phyloP scores from a whole-genome alignment of 2,888 invertebrate species.

The Nemotelus pantherinus region DNA sequence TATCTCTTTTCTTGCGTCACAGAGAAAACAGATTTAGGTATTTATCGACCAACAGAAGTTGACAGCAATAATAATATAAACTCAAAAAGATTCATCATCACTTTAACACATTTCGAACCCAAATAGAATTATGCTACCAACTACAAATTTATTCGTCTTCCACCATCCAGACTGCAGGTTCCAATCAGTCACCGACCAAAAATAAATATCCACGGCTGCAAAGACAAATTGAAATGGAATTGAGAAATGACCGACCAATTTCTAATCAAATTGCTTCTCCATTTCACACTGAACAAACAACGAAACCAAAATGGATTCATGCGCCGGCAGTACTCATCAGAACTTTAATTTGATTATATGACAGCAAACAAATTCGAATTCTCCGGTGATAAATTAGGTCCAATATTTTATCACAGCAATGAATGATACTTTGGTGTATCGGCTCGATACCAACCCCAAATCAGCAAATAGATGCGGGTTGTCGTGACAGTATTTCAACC shows the following conservation, averaged over 20 bases:
- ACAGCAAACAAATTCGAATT: conserved; percentile 43
- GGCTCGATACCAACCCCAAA: conserved; percentile 17
- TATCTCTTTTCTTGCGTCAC: too few species aligned
- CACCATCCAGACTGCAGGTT: too few species aligned
- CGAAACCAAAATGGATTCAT: conserved; percentile 1
- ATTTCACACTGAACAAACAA: conserved; percentile 15
- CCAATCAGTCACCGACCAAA: background rate
- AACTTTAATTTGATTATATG: conserved; percentile 43
- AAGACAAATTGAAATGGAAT: conserved; percentile 12
- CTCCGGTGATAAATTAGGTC: conserved; percentile 37
- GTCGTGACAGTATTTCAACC: conserved; percentile 42
- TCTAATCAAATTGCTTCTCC: conserved; percentile 20
- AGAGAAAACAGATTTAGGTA: too few species aligned
- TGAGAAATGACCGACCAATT: conserved; percentile 26
- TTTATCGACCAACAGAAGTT: too few species aligned
- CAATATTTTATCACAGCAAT: conserved; percentile 40
- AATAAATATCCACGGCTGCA: background rate
- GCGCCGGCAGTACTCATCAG: conserved; percentile 29
- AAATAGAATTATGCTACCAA: too few species aligned
- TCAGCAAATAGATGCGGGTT: conserved; percentile 39
- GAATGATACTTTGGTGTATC: conserved; percentile 33
- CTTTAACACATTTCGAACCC: too few species aligned
- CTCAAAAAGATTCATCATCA: too few species aligned
- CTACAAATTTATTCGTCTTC: too few species aligned
- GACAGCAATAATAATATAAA: too few species aligned